Conservation (phyloP, 2,797 vertebrate genomes). For the Pangasius djambal region DNA sequence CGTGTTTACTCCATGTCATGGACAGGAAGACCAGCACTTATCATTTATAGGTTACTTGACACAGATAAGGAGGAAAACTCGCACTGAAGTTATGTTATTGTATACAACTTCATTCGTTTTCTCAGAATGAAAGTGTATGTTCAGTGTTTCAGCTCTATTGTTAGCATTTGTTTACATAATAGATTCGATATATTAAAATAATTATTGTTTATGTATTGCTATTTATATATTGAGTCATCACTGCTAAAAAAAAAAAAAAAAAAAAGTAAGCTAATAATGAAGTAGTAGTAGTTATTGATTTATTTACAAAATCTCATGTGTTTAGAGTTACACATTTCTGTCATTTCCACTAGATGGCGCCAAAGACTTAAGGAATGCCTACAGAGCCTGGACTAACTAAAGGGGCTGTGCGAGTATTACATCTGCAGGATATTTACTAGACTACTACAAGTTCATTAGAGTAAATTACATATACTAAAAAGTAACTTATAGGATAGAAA, state of each 20-base stretch:
- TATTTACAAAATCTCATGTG: not conserved
- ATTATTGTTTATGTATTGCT: not conserved
- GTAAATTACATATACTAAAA: not conserved
- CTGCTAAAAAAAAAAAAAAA: not conserved
- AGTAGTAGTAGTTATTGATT: not conserved
- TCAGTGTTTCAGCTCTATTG: not conserved
- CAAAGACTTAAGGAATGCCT: not conserved
- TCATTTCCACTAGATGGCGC: conserved; percentile 22
- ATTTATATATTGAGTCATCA: not conserved
- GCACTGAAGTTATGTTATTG: not conserved
- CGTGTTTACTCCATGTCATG: not conserved
- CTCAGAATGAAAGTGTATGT: too few relatives aligned
- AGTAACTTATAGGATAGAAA: not conserved
- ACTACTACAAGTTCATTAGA: not conserved
- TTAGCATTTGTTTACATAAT: not conserved
- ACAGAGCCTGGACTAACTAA: not conserved
- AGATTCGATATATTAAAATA: not conserved
- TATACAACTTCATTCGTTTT: not conserved
- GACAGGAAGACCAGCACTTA: not conserved
- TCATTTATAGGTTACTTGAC: not conserved
- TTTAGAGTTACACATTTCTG: not conserved
- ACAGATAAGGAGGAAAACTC: too few relatives aligned
- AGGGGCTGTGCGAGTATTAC: not conserved
- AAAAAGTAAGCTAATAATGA: not conserved
- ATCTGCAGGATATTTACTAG: too few relatives aligned